Evolutionary conservation across 2,888 invertebrate species (phyloP), one percentile per base, ranked within the genome.

Genomic region (Sarcophaga rosellei): DNA sequence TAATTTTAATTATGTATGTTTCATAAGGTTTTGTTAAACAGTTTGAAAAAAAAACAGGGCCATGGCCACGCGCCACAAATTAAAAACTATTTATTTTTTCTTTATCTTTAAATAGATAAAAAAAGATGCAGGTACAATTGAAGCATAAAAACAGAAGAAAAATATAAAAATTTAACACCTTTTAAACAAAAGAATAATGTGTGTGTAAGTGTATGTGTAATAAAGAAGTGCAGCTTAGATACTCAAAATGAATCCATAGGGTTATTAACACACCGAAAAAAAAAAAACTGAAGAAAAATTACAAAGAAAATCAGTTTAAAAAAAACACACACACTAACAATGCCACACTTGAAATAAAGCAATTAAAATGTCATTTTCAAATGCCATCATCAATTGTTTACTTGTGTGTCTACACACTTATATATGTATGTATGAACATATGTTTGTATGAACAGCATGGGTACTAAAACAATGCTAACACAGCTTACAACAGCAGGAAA

Each of bases 31-130:
- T 35, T 44, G n/a, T 8, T 47, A n/a, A 35, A 57, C 4, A 44
- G 53, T 65, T 5, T 35, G 5, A 15, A 59, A 35, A 35, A 35
- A 35, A 73, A 61, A 68, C 68, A 59, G 69, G 74, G 66, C 68
- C 82, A 83, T 62, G 82, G 83, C 68, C 83, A 83, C 68, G 82
- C 77, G 82, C 82, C 77, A 78, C 61, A 72, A 68, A 59, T 44
- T 75, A 10, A 11, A 21, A 45, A 72, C 8, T 8, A 35, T 35
- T 35, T 35, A 35, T 10, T 35, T 35, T 35, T 35, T 35, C 8
- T 35, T 35, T 35, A 35, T 35, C 35, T 35, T 35, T 2, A 35
- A 35, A 35, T 35, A 35, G 10, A 35, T 35, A 35, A 35, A 8
- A 25, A 68, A 63, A 44, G 35, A 68, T 69, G 17, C 68, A 45